Percentiles rank a stretch among this genome's conserved stretches.
These are phyloP conservation scores for Enteromius mattozi DNA, from an alignment of 2,797 vertebrate species.

Conservation along the genomic window DNA sequence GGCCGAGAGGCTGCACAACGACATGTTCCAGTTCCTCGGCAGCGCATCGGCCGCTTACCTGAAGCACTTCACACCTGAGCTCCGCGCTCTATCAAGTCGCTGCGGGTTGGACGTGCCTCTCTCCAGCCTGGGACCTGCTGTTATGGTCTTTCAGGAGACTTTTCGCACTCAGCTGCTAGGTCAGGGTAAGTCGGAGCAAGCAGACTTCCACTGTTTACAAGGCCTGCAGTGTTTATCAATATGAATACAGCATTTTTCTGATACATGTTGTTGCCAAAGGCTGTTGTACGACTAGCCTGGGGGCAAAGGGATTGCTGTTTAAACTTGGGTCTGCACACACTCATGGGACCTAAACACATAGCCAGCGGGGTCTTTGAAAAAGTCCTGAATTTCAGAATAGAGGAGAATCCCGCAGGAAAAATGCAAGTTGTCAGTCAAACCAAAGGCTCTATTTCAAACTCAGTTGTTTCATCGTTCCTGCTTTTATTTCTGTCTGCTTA, in stretches of 20 bases:
- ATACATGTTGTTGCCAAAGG: slow-evolving; percentile 23
- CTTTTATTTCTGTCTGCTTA: slow-evolving; percentile 33
- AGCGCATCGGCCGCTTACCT: slow-evolving; percentile 83
- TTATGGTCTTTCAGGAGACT: slow-evolving; percentile 85
- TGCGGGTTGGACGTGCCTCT: slow-evolving; percentile 83
- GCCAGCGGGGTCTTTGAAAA: slow-evolving; percentile 28
- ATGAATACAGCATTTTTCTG: slow-evolving; percentile 9
- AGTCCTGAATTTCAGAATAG: background rate
- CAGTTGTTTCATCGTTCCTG: background rate
- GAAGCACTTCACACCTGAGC: slow-evolving; percentile 83
- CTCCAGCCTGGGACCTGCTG: slow-evolving; percentile 81
- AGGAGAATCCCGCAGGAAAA: background rate
- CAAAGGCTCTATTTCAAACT: background rate
- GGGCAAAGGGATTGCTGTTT: background rate
- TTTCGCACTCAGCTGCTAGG: slow-evolving; percentile 82
- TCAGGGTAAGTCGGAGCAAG: slow-evolving; percentile 69
- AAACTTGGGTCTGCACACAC: slow-evolving; percentile 12
- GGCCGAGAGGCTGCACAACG: slow-evolving; percentile 85
- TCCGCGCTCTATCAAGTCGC: slow-evolving; percentile 80
- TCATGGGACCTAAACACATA: slow-evolving; percentile 13
- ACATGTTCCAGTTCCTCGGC: slow-evolving; percentile 87
- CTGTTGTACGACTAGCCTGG: slow-evolving; percentile 3
- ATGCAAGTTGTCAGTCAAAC: slow-evolving; percentile 9
- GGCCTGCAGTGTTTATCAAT: background rate
- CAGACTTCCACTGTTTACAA: background rate